A percentile compares a stretch with the other conserved stretches of the same genome.
Evolutionary conservation across 2,797 vertebrate genomes (phyloP).

Genomic region (Pachyuromys duprasi): DNA sequence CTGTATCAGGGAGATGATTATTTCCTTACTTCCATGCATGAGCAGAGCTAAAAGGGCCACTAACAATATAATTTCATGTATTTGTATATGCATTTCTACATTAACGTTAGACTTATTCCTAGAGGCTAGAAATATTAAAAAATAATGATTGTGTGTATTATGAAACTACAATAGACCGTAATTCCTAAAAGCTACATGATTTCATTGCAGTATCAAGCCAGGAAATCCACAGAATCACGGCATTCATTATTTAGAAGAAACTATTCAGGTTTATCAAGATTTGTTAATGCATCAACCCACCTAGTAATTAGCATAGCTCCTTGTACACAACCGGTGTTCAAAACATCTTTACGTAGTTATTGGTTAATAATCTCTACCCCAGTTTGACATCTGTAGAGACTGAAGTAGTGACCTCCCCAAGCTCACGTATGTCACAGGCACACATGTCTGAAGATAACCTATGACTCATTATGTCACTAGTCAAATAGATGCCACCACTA

Average conservation of each 20-base stretch:
- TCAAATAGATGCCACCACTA: background rate
- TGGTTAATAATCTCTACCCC: background rate
- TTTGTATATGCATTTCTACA: background rate
- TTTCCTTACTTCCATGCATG: background rate
- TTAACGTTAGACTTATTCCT: background rate
- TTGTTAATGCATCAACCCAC: background rate
- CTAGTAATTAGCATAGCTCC: background rate
- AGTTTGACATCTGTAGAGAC: background rate
- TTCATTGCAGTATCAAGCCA: background rate
- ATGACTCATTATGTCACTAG: background rate
- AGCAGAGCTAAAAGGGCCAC: background rate
- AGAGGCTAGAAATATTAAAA: background rate
- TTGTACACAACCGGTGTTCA: background rate
- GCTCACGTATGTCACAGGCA: background rate
- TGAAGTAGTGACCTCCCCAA: background rate
- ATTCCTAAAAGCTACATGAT: background rate
- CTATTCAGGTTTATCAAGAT: background rate
- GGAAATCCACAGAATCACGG: background rate
- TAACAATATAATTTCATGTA: background rate
- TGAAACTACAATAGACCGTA: background rate
- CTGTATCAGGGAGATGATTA: background rate
- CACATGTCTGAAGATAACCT: background rate
- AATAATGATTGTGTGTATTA: background rate
- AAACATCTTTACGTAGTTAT: background rate
- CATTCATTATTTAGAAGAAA: slow-evolving; percentile 21